A percentile compares a stretch with the other conserved stretches of the same genome.
phyloP scores from a whole-genome alignment of 2,113 vertebrate genomes.

The Dipodomys ordii region DNA sequence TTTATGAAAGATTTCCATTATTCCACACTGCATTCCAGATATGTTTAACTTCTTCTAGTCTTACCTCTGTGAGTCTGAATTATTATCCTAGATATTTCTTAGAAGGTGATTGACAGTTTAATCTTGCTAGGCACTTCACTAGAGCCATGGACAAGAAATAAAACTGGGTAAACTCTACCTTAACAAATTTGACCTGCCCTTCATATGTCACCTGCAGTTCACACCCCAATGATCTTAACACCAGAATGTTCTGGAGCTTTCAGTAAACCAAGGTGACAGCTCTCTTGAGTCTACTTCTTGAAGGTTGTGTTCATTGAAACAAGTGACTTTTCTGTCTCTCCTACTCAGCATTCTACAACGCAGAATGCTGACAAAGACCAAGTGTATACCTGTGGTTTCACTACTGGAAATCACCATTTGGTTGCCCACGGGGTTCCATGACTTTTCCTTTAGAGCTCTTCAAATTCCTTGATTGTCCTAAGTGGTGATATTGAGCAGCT shows the following conservation, averaged over 20 bases:
- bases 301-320: slow-evolving; percentile 42
- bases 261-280: background rate
- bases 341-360: background rate
- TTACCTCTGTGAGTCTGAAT: slow-evolving; percentile 37
- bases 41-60: slow-evolving; percentile 29
- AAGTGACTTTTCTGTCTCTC: background rate
- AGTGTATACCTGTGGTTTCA: background rate
- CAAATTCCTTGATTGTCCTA: background rate
- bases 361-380: slow-evolving; percentile 44
- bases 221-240: background rate
- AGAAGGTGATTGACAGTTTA: slow-evolving; percentile 55
- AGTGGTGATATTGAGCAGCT: background rate
- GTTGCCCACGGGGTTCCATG: background rate
- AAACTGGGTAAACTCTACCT: slow-evolving; percentile 51
- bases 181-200: slow-evolving; percentile 47
- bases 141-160: slow-evolving; percentile 43
- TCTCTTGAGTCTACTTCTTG: slow-evolving; percentile 58
- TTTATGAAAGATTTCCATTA: slow-evolving; percentile 34
- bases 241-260: slow-evolving; percentile 38
- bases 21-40: slow-evolving; percentile 11
- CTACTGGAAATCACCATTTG: slow-evolving; percentile 1
- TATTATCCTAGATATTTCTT: slow-evolving; percentile 46
- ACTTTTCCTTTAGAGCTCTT: background rate
- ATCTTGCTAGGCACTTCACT: slow-evolving; percentile 45
- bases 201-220: slow-evolving; percentile 10